phyloP scores from a whole-genome alignment of 2,113 vertebrate species.

The Hippocampus guttulatus region DNA sequence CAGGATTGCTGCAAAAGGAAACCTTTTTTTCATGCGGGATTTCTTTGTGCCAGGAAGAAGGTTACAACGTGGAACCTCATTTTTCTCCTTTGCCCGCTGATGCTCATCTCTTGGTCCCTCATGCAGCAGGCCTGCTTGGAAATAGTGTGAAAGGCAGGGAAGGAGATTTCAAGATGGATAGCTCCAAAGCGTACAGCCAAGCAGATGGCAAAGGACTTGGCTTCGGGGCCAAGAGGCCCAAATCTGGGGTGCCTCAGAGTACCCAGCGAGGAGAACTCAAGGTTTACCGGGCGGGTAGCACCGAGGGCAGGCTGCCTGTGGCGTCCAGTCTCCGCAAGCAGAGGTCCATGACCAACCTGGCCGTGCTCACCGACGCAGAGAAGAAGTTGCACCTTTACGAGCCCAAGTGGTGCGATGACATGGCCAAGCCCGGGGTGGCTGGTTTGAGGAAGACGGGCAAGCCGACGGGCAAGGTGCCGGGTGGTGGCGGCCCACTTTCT shows the following conservation, averaged over 20 bases:
- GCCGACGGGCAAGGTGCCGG: constrained; percentile 62
- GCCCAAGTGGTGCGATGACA: constrained; percentile 92
- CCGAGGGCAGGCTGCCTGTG: constrained; percentile 78
- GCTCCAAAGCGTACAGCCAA: constrained; percentile 69
- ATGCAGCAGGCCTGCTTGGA: constrained; percentile 80
- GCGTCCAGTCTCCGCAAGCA: constrained; percentile 88
- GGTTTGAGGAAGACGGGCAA: constrained; percentile 63
- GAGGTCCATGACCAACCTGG: constrained; percentile 92
- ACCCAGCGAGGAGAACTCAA: constrained; percentile 81
- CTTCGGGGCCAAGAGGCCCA: constrained; percentile 83
- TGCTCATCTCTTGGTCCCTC: constrained; percentile 75
- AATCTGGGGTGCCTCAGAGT: constrained; percentile 72
- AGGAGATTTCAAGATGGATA: constrained; percentile 69
- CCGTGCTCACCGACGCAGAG: constrained; percentile 90
- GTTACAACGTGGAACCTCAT: constrained; percentile 35
- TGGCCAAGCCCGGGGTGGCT: constrained; percentile 75
- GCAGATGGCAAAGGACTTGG: constrained; percentile 69
- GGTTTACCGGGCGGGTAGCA: constrained; percentile 84
- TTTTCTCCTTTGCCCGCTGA: constrained; percentile 51
- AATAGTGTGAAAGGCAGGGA: constrained; percentile 77
- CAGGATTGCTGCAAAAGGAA: constrained; percentile 45
- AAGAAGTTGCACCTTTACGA: constrained; percentile 95
- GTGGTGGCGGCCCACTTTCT: constrained; percentile 76
- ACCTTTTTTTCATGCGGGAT: constrained; percentile 29
- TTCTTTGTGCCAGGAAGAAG: constrained; percentile 39